Percentiles rank a stretch among this genome's conserved stretches.
Conservation (phyloP, 1,140 invertebrate species). For the Atta texana region DNA sequence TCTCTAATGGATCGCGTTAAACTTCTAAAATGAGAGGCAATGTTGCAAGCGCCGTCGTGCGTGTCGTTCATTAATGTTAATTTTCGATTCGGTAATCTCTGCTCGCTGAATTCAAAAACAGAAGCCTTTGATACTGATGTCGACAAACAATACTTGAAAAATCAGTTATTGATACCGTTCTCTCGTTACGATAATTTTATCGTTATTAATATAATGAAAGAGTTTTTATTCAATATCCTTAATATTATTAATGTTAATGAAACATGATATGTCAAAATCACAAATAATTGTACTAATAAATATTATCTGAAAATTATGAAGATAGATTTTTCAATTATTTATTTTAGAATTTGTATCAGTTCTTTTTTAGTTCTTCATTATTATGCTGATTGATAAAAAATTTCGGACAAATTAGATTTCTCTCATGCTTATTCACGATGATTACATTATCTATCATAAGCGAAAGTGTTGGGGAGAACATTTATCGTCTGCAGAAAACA, state of each 20-base stretch:
- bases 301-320: slow-evolving; percentile 3
- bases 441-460: background rate
- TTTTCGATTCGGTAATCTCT: slow-evolving; percentile 19
- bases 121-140: slow-evolving; percentile 4
- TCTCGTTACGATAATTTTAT: background rate
- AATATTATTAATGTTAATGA: slow-evolving; percentile 13
- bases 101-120: slow-evolving; percentile 24
- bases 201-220: background rate
- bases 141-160: background rate
- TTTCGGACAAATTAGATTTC: background rate
- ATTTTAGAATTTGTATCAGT: background rate
- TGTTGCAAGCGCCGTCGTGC: background rate
- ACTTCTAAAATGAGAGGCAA: slow-evolving; percentile 38
- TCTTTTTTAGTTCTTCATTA: background rate
- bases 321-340: slow-evolving; percentile 9
- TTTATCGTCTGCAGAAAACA: slow-evolving; percentile 44
- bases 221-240: background rate
- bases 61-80: slow-evolving; percentile 37
- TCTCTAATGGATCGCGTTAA: slow-evolving; percentile 55
- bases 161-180: background rate
- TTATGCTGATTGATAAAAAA: background rate
- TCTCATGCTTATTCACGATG: background rate
- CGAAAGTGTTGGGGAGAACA: background rate
- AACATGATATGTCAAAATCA: background rate
- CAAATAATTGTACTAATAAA: slow-evolving; percentile 10